Base-by-base conservation (phyloP, 1,140 invertebrate species). In the Danaus melanippus region DNA sequence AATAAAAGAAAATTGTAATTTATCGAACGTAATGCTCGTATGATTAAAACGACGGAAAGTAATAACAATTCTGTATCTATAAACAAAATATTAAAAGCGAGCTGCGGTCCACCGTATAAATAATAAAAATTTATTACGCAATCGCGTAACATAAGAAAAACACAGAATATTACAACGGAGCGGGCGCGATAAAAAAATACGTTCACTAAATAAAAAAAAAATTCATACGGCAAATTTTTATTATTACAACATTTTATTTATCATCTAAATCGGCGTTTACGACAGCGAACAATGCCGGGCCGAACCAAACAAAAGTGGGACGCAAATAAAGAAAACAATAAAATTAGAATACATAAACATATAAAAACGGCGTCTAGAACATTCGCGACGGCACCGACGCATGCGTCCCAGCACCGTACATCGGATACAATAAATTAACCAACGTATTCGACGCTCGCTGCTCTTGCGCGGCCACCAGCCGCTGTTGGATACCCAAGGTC, bases 291-390 rank as follows among this genome's bases (percentile, higher is more conserved):
- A 84, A 86, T 84, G 81, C 77, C 72, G 77, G 66, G 72, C 74
- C 66, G 83, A 74, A 79, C 83, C 77, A 72, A 84, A 86, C 81
- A 84, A 86, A 86, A 86, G 84, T 86, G 84, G 81, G 76, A 80
- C 84, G 84, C 81, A 80, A 86, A 86, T 84, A 84, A 86, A 86
- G 84, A 86, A 84, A 82, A 86, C 84, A 86, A 86, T 86, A 86
- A 84, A 86, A 86, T 86, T 84, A 84, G 83, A 86, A 84, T 86
- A 83, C 74, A 84, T 84, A 84, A 84, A 86, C 81, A 84, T 79
- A 86, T 86, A 84, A 84, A 83, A 84, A 76, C 68, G 71, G 69
- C 72, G 71, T 76, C 77, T 72, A 74, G 79, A 79, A 70, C 67
- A 69, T 76, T 76, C 73, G 66, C 65, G 71, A 74, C 69, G 62